Base-by-base conservation (phyloP, 2,888 invertebrate genomes). In the Scaptomyza flava region DNA sequence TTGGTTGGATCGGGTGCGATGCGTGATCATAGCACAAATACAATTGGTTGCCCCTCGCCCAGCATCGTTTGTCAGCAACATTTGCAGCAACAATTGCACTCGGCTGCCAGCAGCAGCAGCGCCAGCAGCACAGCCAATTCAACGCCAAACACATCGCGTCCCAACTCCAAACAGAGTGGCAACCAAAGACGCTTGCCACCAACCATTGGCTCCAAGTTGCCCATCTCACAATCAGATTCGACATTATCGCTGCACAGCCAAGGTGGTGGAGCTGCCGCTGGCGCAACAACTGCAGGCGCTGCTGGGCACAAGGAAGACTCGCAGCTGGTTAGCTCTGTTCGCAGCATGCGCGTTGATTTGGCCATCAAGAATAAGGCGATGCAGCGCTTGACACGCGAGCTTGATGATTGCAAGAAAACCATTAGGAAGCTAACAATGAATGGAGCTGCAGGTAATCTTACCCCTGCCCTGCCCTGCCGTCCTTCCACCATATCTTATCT, bases 321-420 rank as follows among this genome's bases (percentile, higher is more conserved):
- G 34, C 96, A 96, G 92, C 93, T 96, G 48, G 91, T 96, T 27
- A 96, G 96, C 0, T 96, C 96, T 0, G 96, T 96, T 79, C 94
- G 96, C 68, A 96, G 96, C 3, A 92, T 96, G 87, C 95, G 96
- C 89, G 91, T 95, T 0, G 96, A 96, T 87, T 89, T 96, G 53
- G 93, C 94, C 4, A 94, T 94, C 34, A 96, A 96, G 90, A 96
- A 96, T 82, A 95, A 96, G 77, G 94, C 94, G 2, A 93, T 96
- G 68, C 93, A 93, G 36, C 95, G 95, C 72, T 92, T 96, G 50
- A 95, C 95, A 41, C 94, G 95, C 76, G 96, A 96, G 87, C 93
- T 95, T 45, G 96, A 96, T 41, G 96, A 96, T 69, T 91, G 95
- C 61, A 94, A 94, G 83, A 96, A 95, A 90, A 96, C 96, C 47